Conservation (phyloP, 2,888 invertebrate genomes). For the Drosophila diplacantha region DNA sequence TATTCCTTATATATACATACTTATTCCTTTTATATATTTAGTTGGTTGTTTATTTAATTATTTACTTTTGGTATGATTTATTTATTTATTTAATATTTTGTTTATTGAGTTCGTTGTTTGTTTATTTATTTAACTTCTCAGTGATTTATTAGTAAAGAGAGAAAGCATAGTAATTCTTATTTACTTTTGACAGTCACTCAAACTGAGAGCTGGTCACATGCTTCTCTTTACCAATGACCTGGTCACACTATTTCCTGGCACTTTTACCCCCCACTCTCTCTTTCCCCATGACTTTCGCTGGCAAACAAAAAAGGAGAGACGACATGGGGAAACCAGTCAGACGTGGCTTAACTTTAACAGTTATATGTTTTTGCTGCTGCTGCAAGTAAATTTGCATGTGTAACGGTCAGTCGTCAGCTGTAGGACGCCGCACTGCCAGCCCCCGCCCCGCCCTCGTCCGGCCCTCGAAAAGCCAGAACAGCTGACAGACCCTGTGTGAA, state of each 20-base stretch:
- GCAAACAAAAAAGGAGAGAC: conserved; percentile 3
- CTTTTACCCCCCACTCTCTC: not conserved
- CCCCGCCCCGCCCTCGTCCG: not conserved
- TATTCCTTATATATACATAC: too few relatives aligned
- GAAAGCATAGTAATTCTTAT: too few relatives aligned
- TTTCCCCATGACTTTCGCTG: not conserved
- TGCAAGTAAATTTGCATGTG: conserved; percentile 61
- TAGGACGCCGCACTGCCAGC: conserved; percentile 14
- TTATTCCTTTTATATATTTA: not conserved
- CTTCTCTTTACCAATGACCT: not conserved
- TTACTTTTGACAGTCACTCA: not conserved
- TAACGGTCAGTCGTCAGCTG: conserved; percentile 56
- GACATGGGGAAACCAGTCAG: conserved; percentile 5
- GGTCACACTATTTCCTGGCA: conserved; percentile 4
- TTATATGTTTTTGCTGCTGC: conserved; percentile 39
- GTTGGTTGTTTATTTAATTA: not conserved
- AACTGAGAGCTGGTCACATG: conserved; percentile 5
- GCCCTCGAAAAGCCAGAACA: conserved; percentile 20
- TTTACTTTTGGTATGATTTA: not conserved
- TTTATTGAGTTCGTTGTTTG: not conserved
- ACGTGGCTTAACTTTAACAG: conserved; percentile 57
- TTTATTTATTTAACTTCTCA: not conserved
- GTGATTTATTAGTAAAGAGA: too few relatives aligned
- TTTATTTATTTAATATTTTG: not conserved
- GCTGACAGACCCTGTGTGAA: conserved; percentile 58